These are phyloP conservation scores for Cenopis cana DNA, from an alignment of 2,888 invertebrate species.

Conservation along the genomic window DNA sequence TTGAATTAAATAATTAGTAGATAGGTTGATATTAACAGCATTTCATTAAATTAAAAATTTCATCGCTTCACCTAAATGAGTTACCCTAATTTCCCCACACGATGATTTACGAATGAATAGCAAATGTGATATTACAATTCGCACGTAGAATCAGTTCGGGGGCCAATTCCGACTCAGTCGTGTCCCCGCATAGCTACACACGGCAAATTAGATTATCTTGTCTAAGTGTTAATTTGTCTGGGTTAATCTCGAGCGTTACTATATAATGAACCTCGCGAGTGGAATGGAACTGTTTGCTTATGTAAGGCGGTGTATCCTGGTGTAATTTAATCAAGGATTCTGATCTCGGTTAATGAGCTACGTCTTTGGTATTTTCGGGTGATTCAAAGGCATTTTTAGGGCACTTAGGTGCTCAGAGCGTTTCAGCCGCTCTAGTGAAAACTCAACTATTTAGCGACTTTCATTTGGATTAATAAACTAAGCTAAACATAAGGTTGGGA, in stretches of 20 bases:
- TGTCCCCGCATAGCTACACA: constrained; percentile 21
- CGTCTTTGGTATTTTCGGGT: not conserved
- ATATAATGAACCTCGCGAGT: constrained; percentile 38
- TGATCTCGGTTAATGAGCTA: constrained; percentile 2
- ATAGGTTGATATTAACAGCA: not conserved
- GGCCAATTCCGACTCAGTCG: constrained; percentile 14
- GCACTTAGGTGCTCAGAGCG: not conserved
- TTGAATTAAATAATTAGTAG: too few relatives aligned
- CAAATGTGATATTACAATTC: constrained; percentile 20
- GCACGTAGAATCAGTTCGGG: constrained; percentile 15
- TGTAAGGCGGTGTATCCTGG: constrained; percentile 22
- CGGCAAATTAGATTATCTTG: constrained; percentile 38
- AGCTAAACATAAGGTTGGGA: too few relatives aligned
- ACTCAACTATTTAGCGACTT: too few relatives aligned
- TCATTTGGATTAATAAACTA: too few relatives aligned
- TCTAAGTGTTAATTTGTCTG: constrained; percentile 44
- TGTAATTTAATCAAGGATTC: constrained; percentile 32
- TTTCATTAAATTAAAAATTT: not conserved
- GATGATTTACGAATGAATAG: constrained; percentile 14
- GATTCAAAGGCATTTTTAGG: not conserved
- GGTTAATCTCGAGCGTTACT: constrained; percentile 38
- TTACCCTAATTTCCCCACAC: constrained; percentile 5
- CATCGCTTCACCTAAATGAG: not conserved
- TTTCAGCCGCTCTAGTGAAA: too few relatives aligned
- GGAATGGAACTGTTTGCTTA: constrained; percentile 18